phyloP scores from a whole-genome alignment of 2,888 invertebrate genomes.

The Apeira syringaria region DNA sequence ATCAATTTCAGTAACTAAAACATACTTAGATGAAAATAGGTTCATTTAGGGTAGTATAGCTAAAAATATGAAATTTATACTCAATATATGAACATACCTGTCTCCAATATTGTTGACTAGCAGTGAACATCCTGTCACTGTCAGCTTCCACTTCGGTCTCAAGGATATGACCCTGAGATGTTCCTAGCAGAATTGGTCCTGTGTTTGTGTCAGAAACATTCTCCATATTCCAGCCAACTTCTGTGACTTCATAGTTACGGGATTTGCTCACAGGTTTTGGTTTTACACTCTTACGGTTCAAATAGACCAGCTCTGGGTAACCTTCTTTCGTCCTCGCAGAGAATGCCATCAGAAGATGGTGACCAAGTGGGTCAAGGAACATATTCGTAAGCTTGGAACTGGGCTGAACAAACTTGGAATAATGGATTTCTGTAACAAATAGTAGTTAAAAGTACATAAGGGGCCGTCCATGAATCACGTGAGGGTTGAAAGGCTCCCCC shows the following conservation, averaged over 20 bases:
- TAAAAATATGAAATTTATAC: too few species aligned
- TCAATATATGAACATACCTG: slow-evolving; percentile 86
- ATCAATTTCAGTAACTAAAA: too few species aligned
- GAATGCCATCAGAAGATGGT: slow-evolving; percentile 92
- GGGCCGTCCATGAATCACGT: too few species aligned
- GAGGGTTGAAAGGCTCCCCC: too few species aligned
- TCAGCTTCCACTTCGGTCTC: slow-evolving; percentile 94
- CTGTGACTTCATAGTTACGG: slow-evolving; percentile 92
- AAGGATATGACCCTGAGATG: slow-evolving; percentile 94
- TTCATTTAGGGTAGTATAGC: too few species aligned
- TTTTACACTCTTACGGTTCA: slow-evolving; percentile 90
- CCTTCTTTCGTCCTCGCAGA: slow-evolving; percentile 83
- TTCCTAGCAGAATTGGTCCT: slow-evolving; percentile 94
- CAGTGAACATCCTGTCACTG: slow-evolving; percentile 92
- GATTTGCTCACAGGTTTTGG: slow-evolving; percentile 86
- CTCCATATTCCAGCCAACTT: slow-evolving; percentile 94
- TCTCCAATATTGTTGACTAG: slow-evolving; percentile 91
- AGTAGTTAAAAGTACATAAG: not conserved
- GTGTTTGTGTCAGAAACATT: slow-evolving; percentile 88
- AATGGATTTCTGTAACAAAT: slow-evolving; percentile 86
- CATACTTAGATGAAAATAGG: too few species aligned
- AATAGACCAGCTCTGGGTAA: slow-evolving; percentile 90
- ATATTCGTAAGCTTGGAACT: slow-evolving; percentile 86
- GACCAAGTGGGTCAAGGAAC: slow-evolving; percentile 94
- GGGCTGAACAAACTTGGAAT: slow-evolving; percentile 85